Conservation (phyloP, 2,797 vertebrate genomes). For the Sebastes flavidus region DNA sequence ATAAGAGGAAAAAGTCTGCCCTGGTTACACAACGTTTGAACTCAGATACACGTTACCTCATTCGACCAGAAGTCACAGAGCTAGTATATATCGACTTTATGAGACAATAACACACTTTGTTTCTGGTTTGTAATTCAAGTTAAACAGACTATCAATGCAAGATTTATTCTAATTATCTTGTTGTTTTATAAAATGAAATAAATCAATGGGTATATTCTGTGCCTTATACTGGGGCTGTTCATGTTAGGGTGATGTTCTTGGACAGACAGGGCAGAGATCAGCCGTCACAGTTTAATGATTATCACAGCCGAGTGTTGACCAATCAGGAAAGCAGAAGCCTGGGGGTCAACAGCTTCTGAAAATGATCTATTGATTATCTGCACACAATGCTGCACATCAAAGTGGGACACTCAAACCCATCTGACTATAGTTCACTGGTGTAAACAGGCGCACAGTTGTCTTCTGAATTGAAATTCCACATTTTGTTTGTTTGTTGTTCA, state of each 20-base stretch:
- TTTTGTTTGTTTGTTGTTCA: not conserved
- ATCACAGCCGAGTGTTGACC: conserved; percentile 43
- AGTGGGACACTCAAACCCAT: conserved; percentile 39
- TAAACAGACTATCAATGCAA: not conserved
- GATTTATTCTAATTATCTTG: not conserved
- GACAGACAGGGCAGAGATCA: conserved; percentile 47
- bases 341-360: conserved; percentile 56
- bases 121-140: not conserved
- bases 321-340: conserved; percentile 48
- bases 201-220: not conserved
- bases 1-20: conserved; percentile 40
- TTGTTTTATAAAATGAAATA: not conserved
- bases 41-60: not conserved
- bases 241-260: conserved; percentile 5
- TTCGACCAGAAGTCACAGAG: not conserved
- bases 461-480: not conserved
- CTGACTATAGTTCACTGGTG: not conserved
- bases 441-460: not conserved
- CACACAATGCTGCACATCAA: conserved; percentile 28
- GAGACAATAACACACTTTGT: not conserved
- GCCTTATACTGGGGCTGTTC: not conserved
- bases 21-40: conserved; percentile 49
- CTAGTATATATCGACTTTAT: not conserved
- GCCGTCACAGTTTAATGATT: conserved; percentile 72
- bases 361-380: conserved; percentile 59